Conservation (phyloP, 2,888 invertebrate genomes). For the Camptogramma bilineatum region DNA sequence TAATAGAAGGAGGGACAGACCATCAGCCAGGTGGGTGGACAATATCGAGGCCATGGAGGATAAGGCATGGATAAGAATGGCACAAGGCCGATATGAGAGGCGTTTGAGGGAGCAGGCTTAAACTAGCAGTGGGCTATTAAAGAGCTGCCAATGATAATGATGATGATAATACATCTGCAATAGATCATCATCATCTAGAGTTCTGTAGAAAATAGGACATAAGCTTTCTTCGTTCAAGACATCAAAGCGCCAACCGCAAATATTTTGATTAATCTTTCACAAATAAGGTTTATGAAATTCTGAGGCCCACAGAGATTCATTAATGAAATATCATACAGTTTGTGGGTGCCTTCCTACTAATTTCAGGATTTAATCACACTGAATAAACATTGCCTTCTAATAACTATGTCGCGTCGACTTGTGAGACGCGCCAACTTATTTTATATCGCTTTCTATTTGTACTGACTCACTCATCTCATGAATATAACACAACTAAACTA, state of each 20-base stretch:
- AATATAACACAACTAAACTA: neutral
- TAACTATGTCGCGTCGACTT: constrained; percentile 27
- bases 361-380: constrained; percentile 33
- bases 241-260: constrained; percentile 18
- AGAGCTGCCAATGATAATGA: no score
- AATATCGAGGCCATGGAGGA: no score
- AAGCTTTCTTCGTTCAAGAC: constrained; percentile 6
- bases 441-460: constrained; percentile 5
- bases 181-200: constrained; percentile 2
- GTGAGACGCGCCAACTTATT: neutral
- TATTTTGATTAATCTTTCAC: constrained; percentile 30
- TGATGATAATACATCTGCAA: neutral
- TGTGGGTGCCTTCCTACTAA: constrained; percentile 20
- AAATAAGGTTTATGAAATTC: constrained; percentile 28
- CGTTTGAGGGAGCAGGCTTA: no score
- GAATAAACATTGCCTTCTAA: constrained; percentile 34
- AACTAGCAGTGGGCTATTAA: no score
- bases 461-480: neutral
- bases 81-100: no score
- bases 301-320: constrained; percentile 17
- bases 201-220: neutral
- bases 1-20: no score
- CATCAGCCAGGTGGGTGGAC: no score
- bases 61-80: no score
- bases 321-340: constrained; percentile 23